Evolutionary conservation across 2,888 invertebrate species (phyloP), one percentile per base, ranked within the genome.

Genomic region (Cremastinae sp.): DNA sequence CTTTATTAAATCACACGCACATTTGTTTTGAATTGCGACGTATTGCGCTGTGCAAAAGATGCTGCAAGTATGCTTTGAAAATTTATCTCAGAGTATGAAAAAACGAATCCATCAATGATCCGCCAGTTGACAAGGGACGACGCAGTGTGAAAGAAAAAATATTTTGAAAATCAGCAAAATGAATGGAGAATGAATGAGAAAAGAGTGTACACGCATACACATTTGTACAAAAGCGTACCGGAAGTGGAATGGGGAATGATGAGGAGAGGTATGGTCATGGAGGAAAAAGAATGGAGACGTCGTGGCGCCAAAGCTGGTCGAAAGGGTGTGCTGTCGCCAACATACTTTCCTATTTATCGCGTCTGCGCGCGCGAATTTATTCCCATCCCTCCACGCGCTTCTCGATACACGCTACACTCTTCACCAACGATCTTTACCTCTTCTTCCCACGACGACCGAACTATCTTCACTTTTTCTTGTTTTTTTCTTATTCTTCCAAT

Each of bases 281-380:
- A 61, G 71, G 22, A 56, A 62, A 72, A 64, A 56, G 45, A 75
- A 58, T 66, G 69, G 72, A 79, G 79, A 79, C 79, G 56, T 37
- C 47, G 43, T 16, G 79, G 77, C 79, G 72, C 69, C 79, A 28
- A n/a, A 28, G 39, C 55, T 10, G 51, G 45, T 59, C 61, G 51
- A 70, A 49, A 61, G 53, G 58, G 59, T 61, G 18, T 55, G 69
- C 22, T 49, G 75, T 37, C 70, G 55, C 55, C 66, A 35, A 16
- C 55, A 56, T 53, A 72, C 49, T 75, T 66, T 68, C 58, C 56
- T 61, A 65, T 75, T 78, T 75, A 65, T 71, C 62, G 71, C 75
- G 72, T 43, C 62, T 59, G 68, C 66, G 75, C 70, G 58, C 14
- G 64, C 12, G 35, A 51, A 71, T 51, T 49, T 51, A 37, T 39